Evolutionary conservation across 1,140 invertebrate genomes (phyloP).

Genomic region (Heliothis subflexa): DNA sequence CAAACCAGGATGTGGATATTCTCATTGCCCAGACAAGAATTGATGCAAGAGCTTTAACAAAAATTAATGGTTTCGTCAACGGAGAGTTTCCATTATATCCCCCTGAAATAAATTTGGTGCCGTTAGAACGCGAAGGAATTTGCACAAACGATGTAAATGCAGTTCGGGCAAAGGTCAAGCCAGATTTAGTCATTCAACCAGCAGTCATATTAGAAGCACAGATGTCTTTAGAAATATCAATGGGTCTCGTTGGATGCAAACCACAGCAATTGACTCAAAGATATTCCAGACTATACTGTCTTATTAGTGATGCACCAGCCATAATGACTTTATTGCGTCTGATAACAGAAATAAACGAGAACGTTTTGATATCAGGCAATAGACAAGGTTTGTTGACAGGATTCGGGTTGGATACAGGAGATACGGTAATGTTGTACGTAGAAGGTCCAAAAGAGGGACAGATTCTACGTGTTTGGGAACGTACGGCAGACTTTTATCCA

Average conservation of each 20-base stretch:
- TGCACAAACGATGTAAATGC: constrained; percentile 75
- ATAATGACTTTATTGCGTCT: constrained; percentile 56
- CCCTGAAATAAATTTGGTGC: constrained; percentile 48
- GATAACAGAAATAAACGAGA: constrained; percentile 67
- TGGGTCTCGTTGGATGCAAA: constrained; percentile 76
- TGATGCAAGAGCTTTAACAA: constrained; percentile 65
- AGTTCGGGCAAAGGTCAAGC: constrained; percentile 55
- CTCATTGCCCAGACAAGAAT: constrained; percentile 73
- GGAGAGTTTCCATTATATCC: constrained; percentile 75
- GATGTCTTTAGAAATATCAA: constrained; percentile 72
- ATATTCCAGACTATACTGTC: constrained; percentile 71
- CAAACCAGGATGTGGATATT: constrained; percentile 59
- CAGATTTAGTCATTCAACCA: constrained; percentile 62
- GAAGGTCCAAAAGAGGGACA: constrained; percentile 71
- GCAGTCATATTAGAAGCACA: constrained; percentile 68
- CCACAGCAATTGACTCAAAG: constrained; percentile 52
- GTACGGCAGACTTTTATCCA: constrained; percentile 66
- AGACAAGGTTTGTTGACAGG: constrained; percentile 68
- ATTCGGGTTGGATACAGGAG: constrained; percentile 70
- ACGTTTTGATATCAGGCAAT: constrained; percentile 30
- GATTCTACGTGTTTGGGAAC: constrained; percentile 71
- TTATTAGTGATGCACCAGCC: constrained; percentile 54
- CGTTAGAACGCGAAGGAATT: constrained; percentile 56
- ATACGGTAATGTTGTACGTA: constrained; percentile 66
- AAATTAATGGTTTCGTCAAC: constrained; percentile 63